Evolutionary conservation across 2,113 vertebrate species (phyloP), one percentile per base, ranked within the genome.

Genomic region (Toxostoma redivivum): DNA sequence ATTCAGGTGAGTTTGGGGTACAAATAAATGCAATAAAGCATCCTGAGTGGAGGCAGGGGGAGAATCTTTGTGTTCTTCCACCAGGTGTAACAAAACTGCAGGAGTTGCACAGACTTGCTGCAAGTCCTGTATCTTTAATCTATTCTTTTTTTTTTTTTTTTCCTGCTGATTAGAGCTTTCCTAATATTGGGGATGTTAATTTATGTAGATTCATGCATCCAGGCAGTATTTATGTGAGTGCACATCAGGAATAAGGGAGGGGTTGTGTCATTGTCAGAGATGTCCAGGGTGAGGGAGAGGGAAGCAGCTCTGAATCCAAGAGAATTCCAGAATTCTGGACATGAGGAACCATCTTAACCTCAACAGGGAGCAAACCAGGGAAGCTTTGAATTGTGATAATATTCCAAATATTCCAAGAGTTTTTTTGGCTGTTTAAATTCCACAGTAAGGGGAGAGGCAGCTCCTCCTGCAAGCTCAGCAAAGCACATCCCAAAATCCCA

Each of bases 1-100:
- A 80, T 45, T 69, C 94, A 97, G 91, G 86, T 78, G 86, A 12
- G 33, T 96, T 96, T 95, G 95, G 94, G 86, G 57, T 64, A 33
- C 92, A 97, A 96, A 97, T 94, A 95, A 97, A 95, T 89, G 89
- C 64, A 77, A 33, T 85, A 81, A 94, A 97, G 51, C 71, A 89
- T 88, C 87, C 83, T 82, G 95, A 25, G 31, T 94, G 5, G 31
- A 88, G 90, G 93, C 78, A 56, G 6, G 10, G 42, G 67, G 22
- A 79, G 91, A 92, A 90, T 33, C n/a, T 94, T 31, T 64, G 48
- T 31, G 38, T 22, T 60, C 24, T 2, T 2, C 60, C 38, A 25
- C 35, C 80, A 57, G n/a, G 24, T 44, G 71, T 4, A 40, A 45
- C 33, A 81, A 57, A 76, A 61, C 11, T 18, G 37, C 25, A 5